Percentiles rank a stretch among this genome's conserved stretches.
Evolutionary conservation across 2,113 vertebrate species (phyloP).

Genomic region (Phalacrocorax brasilianus): DNA sequence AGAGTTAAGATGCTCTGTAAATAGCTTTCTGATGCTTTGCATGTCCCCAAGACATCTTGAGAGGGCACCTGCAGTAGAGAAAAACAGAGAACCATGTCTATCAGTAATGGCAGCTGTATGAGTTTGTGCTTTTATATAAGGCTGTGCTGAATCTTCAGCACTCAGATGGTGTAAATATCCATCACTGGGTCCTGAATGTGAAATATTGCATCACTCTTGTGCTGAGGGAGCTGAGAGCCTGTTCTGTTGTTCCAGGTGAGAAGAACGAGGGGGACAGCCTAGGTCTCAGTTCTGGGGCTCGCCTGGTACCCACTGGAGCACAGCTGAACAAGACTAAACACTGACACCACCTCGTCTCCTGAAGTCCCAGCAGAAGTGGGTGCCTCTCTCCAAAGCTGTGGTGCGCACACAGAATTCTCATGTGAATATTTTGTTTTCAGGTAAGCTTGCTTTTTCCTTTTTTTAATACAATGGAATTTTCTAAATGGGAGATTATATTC

Average conservation of each 20-base stretch:
- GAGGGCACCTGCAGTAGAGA: neutral
- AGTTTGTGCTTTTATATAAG: neutral
- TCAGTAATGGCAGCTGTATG: neutral
- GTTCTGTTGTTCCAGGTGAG: slow-evolving; percentile 23
- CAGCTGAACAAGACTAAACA: neutral
- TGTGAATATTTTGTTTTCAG: slow-evolving; percentile 10
- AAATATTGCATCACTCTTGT: neutral
- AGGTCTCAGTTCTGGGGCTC: neutral
- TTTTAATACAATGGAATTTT: neutral
- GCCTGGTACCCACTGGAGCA: neutral
- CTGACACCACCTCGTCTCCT: accelerated
- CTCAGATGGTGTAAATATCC: neutral
- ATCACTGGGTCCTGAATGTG: neutral
- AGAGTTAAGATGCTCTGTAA: neutral
- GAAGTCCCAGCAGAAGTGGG: neutral
- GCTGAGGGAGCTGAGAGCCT: neutral
- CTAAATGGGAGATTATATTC: neutral
- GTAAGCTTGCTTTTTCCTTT: slow-evolving; percentile 7
- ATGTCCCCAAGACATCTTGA: neutral
- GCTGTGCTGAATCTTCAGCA: neutral
- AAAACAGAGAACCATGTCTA: neutral
- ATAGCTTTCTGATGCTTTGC: neutral
- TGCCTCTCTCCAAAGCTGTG: neutral
- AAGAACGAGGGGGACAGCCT: neutral
- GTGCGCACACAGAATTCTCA: neutral